Evolutionary conservation across 2,113 vertebrate species (phyloP).

Genomic region (Pundamilia nyererei): DNA sequence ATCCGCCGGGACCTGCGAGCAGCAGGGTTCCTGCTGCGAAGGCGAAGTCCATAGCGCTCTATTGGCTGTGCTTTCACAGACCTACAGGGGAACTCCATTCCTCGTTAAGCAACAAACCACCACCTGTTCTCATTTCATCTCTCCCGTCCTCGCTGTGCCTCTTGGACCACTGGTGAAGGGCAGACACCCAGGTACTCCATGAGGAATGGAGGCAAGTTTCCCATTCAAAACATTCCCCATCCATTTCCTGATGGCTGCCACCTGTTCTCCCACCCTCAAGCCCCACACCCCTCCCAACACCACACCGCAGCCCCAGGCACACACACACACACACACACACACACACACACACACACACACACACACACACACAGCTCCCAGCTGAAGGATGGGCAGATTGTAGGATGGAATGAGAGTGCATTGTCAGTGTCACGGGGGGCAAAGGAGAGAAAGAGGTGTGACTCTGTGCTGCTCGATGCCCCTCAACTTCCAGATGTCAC

Average conservation of each 20-base stretch:
- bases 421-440: slow-evolving; percentile 50
- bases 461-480: slow-evolving; percentile 39
- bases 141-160: slow-evolving; percentile 47
- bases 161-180: slow-evolving; percentile 60
- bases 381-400: slow-evolving; percentile 46
- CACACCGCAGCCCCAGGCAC: background rate
- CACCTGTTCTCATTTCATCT: slow-evolving; percentile 68
- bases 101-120: slow-evolving; percentile 51
- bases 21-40: background rate
- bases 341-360: background rate
- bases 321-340: background rate
- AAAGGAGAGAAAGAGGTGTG: slow-evolving; percentile 16
- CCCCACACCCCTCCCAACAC: background rate
- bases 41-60: background rate
- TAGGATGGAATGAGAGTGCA: slow-evolving; percentile 21
- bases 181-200: slow-evolving; percentile 59
- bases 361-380: background rate
- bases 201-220: slow-evolving; percentile 62
- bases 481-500: slow-evolving; percentile 60
- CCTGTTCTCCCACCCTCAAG: slow-evolving; percentile 53
- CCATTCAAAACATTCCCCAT: slow-evolving; percentile 63
- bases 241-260: slow-evolving; percentile 69
- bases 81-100: slow-evolving; percentile 44
- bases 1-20: background rate
- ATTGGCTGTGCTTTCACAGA: slow-evolving; percentile 13